Evolutionary conservation across 2,113 vertebrate genomes (phyloP).

Genomic region (Callionymus lyra): DNA sequence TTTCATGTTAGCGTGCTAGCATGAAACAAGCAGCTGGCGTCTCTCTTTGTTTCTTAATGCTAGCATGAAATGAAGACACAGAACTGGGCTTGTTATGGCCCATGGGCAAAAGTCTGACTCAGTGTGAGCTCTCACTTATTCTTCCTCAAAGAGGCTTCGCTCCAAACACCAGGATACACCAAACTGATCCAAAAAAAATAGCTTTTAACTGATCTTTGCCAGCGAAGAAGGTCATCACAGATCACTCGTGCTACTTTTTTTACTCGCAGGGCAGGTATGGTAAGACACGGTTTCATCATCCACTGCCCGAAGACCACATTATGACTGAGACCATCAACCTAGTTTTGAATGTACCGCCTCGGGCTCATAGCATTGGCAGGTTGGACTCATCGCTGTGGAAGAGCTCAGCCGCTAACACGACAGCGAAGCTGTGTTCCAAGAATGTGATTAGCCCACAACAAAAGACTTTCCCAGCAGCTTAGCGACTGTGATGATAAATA

Average conservation of each 20-base stretch:
- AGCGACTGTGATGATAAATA: not conserved
- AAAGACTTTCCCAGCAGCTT: constrained; percentile 5
- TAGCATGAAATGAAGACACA: constrained; percentile 36
- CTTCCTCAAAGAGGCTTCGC: constrained; percentile 27
- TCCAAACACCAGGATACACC: constrained; percentile 15
- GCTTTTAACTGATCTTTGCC: too few species aligned
- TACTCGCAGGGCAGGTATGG: too few species aligned
- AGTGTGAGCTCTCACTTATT: constrained; percentile 19
- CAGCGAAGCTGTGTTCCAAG: constrained; percentile 1
- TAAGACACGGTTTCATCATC: constrained; percentile 23
- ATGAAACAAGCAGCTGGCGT: constrained; percentile 7
- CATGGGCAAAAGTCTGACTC: constrained; percentile 35
- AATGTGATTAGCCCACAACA: constrained; percentile 17
- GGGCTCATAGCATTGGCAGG: constrained; percentile 18
- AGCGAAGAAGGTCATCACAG: too few species aligned
- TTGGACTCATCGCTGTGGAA: constrained; percentile 17
- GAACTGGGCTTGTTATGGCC: constrained; percentile 22
- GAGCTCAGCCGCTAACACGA: constrained; percentile 12
- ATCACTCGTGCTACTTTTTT: too few species aligned
- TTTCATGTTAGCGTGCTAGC: constrained; percentile 23
- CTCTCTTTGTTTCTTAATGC: constrained; percentile 34
- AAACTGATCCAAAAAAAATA: too few species aligned
- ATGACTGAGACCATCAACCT: constrained; percentile 38
- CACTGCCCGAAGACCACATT: constrained; percentile 25
- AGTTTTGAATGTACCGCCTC: constrained; percentile 38